Evolutionary conservation across 2,888 invertebrate genomes (phyloP), one percentile per base, ranked within the genome.

Genomic region (Phania funesta): DNA sequence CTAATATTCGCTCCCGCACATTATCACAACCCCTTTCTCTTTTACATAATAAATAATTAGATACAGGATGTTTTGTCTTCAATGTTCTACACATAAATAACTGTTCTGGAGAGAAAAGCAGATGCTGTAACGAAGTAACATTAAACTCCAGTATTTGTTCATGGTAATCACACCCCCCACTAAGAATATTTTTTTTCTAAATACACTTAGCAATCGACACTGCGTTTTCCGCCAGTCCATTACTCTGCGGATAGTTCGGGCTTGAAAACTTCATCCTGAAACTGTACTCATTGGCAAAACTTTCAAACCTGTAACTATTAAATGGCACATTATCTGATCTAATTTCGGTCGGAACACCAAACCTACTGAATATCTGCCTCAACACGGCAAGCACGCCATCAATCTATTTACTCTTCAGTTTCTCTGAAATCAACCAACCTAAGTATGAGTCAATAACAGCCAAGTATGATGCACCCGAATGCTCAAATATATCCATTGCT

Each of bases 381-480:
- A n/a, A n/a, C n/a, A 38, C n/a, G 3, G 3, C 9, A 20, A 56
- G 32, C 7, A 56, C 56, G 11, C 11, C 58, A 58, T 38, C n/a
- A 22, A 58, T 38, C 3, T 38, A 58, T 29, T 38, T 58, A 9
- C 38, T 22, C 7, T 18, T 58, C 20, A 58, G 13, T 16, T 29
- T 38, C 22, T 58, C 38, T 26, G 41, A 44, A 11, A 38, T 13
- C 7, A 60, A 24, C 50, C 50, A 60, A 38, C 60, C 60, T 3
- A 41, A 41, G 60, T 60, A 60, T 60, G 41, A 60, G 60, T 60
- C 67, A 52, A 67, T 29, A 67, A 67, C 9, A 52, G 22, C 50
- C 50, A 67, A 52, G 24, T 60, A 60, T 4, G 52, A 50, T 29
- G 9, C 32, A 16, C 67, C 67, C n/a, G 35, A 48, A 65, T 11